phyloP scores from a whole-genome alignment of 2,113 vertebrate genomes.

The Corythornis madagascariensis region DNA sequence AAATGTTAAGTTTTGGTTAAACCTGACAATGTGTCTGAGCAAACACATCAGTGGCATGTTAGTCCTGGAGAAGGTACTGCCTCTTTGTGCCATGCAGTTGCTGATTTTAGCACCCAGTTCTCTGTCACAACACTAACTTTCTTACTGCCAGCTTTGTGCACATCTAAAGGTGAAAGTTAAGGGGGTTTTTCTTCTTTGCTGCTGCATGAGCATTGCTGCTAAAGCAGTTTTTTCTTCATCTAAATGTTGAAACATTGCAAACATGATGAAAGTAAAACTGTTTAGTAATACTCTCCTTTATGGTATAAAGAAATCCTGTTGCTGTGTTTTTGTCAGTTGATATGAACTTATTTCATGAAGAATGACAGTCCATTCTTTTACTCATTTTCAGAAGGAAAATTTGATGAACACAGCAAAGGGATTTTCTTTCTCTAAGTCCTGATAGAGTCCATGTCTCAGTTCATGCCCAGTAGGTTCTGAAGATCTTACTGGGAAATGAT shows the following conservation, averaged over 20 bases:
- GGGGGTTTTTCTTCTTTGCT: neutral
- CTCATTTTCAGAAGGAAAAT: neutral
- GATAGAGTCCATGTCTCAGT: neutral
- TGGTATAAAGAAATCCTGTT: neutral
- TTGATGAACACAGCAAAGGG: neutral
- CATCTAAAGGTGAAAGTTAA: neutral
- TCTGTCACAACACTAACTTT: slow-evolving; percentile 17
- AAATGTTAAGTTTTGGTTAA: neutral
- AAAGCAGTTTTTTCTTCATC: neutral
- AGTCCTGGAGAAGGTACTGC: slow-evolving; percentile 73
- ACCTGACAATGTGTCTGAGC: neutral
- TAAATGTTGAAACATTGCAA: slow-evolving; percentile 4
- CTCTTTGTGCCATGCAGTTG: slow-evolving; percentile 38
- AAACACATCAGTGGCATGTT: neutral
- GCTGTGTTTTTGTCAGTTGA: neutral
- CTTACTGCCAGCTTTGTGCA: slow-evolving; percentile 7
- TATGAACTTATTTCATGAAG: neutral
- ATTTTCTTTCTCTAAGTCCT: neutral
- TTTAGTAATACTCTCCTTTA: neutral
- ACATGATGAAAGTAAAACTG: neutral
- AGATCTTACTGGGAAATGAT: neutral
- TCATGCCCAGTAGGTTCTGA: neutral
- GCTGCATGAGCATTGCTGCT: slow-evolving; percentile 56
- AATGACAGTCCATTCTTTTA: neutral
- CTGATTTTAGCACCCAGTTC: neutral